Evolutionary conservation across 2,888 invertebrate genomes (phyloP).

Genomic region (Apamea epomidion): DNA sequence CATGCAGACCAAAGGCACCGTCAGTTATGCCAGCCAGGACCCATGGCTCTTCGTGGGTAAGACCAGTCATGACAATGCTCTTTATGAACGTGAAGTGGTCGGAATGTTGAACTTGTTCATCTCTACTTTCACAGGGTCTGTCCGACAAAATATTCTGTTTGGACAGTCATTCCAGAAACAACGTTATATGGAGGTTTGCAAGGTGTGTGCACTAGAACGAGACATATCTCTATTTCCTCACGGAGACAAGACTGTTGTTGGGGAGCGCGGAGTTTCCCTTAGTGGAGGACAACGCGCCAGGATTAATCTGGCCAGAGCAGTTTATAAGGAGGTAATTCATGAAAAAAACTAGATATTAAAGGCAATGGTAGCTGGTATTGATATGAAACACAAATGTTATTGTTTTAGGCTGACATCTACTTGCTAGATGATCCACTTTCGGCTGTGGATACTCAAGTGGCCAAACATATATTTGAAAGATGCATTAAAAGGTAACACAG

Average conservation of each 20-base stretch:
- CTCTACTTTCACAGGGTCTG: constrained; percentile 88
- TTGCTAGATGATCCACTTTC: constrained; percentile 94
- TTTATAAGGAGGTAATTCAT: constrained; percentile 90
- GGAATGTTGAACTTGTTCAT: neutral
- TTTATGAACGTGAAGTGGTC: neutral
- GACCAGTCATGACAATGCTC: constrained; percentile 43
- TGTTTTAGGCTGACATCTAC: constrained; percentile 92
- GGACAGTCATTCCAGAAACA: constrained; percentile 92
- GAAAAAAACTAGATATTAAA: neutral
- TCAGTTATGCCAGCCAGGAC: constrained; percentile 95
- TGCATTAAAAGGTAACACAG: constrained; percentile 89
- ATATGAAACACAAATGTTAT: neutral
- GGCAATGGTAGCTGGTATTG: neutral
- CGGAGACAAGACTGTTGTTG: constrained; percentile 96
- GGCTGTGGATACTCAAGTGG: constrained; percentile 93
- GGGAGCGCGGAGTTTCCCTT: constrained; percentile 95
- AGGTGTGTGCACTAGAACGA: constrained; percentile 93
- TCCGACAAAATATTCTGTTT: constrained; percentile 98
- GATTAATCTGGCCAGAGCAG: constrained; percentile 91
- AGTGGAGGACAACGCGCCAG: constrained; percentile 96
- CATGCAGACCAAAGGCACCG: constrained; percentile 90
- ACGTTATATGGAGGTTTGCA: constrained; percentile 92
- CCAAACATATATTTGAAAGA: constrained; percentile 92
- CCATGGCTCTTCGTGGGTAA: constrained; percentile 94
- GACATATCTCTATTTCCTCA: constrained; percentile 94